phyloP scores from a whole-genome alignment of 2,113 vertebrate species.

The Natator depressus region DNA sequence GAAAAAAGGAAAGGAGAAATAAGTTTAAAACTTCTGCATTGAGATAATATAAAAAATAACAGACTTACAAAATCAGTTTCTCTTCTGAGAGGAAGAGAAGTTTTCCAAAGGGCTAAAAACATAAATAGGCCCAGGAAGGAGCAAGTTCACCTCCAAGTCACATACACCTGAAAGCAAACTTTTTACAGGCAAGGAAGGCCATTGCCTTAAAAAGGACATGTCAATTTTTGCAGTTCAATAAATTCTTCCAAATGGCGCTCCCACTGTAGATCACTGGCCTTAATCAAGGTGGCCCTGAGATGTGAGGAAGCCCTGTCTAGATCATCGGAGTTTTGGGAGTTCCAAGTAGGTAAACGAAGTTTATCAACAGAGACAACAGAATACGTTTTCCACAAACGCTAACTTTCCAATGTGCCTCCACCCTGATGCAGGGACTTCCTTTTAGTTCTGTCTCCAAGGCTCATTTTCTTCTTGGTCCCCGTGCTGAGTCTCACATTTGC shows the following conservation, averaged over 20 bases:
- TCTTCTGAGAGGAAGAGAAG: neutral
- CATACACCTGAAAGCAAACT: neutral
- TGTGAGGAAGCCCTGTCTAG: neutral
- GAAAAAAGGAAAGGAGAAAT: neutral
- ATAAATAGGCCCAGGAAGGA: neutral
- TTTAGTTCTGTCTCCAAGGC: neutral
- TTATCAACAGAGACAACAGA: neutral
- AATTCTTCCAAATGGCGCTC: neutral
- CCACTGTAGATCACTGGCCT: neutral
- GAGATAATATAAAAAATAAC: neutral
- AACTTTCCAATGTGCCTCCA: neutral
- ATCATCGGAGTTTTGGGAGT: neutral
- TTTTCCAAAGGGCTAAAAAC: neutral
- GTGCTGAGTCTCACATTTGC: neutral
- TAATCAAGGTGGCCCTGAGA: neutral
- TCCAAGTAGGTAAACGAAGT: accelerated
- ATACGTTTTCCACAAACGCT: neutral
- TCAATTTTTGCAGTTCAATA: neutral
- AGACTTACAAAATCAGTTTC: neutral
- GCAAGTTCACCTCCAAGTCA: neutral
- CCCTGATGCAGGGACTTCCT: neutral
- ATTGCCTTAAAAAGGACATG: neutral
- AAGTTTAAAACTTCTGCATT: neutral
- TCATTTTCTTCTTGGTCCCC: neutral
- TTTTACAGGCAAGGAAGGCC: accelerated